phyloP scores from a whole-genome alignment of 2,888 invertebrate species.

The Catonia carolina region DNA sequence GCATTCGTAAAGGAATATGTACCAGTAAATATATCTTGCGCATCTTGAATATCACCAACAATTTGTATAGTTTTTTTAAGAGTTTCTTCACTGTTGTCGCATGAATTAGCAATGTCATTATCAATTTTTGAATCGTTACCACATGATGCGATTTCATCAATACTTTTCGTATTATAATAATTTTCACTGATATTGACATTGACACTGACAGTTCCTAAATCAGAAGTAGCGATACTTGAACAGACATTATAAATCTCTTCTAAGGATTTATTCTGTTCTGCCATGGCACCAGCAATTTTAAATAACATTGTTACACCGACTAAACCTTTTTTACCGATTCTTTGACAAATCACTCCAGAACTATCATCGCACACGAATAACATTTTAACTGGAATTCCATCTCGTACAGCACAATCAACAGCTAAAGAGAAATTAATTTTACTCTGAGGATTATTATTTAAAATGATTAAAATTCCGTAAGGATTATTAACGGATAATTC shows the following conservation, averaged over 20 bases:
- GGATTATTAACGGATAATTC: conserved; percentile 19
- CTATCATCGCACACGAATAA: conserved; percentile 41
- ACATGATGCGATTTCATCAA: too few species aligned
- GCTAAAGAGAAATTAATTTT: conserved; percentile 26
- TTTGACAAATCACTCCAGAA: conserved; percentile 38
- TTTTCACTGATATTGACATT: too few species aligned
- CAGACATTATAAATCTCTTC: conserved; percentile 50
- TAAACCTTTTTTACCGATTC: conserved; percentile 51
- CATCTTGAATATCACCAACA: too few species aligned
- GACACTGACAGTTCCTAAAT: conserved; percentile 4
- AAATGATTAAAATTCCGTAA: conserved; percentile 24
- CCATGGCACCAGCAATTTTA: conserved; percentile 34
- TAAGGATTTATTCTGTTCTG: conserved; percentile 50
- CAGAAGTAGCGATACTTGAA: conserved; percentile 37
- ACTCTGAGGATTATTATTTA: conserved; percentile 20
- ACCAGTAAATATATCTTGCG: too few species aligned
- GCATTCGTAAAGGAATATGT: too few species aligned
- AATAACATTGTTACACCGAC: conserved; percentile 50
- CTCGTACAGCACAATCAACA: conserved; percentile 23
- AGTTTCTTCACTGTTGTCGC: too few species aligned
- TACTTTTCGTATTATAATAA: too few species aligned
- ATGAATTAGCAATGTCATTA: too few species aligned
- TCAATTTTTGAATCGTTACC: too few species aligned
- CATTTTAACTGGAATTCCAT: conserved; percentile 21
- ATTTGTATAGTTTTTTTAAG: too few species aligned